Percentiles rank a stretch among this genome's conserved stretches.
These are phyloP conservation scores for Ceratitis capitata DNA, from an alignment of 1,140 invertebrate genomes.

Conservation along the genomic window DNA sequence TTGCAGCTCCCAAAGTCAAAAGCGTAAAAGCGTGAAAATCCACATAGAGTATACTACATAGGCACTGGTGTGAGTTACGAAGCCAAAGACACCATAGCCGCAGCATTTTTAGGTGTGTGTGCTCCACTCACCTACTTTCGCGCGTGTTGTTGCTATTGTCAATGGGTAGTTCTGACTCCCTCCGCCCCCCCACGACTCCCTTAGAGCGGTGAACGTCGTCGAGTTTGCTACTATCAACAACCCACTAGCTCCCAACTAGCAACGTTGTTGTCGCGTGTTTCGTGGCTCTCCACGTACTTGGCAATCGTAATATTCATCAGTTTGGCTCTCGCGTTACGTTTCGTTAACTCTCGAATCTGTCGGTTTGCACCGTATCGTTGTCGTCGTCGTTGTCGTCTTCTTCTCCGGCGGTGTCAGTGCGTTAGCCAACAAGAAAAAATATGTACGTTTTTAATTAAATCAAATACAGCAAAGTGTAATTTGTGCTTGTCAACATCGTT, in stretches of 20 bases:
- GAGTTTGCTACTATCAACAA: not conserved
- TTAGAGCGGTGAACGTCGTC: too few species aligned
- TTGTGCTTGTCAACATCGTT: not conserved
- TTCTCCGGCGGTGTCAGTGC: not conserved
- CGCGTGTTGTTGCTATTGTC: conserved; percentile 42
- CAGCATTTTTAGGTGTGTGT: conserved; percentile 42
- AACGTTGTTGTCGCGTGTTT: conserved; percentile 45
- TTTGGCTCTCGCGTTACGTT: conserved; percentile 22
- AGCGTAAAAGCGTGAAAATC: conserved; percentile 28
- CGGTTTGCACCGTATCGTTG: too few species aligned
- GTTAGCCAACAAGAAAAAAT: not conserved
- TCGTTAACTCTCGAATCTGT: not conserved
- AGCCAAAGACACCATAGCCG: conserved; percentile 30
- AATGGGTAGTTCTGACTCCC: not conserved
- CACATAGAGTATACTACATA: not conserved
- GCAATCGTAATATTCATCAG: conserved; percentile 37
- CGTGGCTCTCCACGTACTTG: conserved; percentile 44
- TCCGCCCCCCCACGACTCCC: too few species aligned
- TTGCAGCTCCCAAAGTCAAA: not conserved
- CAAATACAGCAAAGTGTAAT: not conserved
- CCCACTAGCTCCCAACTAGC: not conserved
- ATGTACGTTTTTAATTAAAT: conserved; percentile 35
- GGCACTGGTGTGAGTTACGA: conserved; percentile 15
- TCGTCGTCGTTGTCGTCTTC: too few species aligned
- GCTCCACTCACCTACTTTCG: conserved; percentile 64